Conservation (phyloP, 2,113 vertebrate species). For the Tachysurus vachellii region DNA sequence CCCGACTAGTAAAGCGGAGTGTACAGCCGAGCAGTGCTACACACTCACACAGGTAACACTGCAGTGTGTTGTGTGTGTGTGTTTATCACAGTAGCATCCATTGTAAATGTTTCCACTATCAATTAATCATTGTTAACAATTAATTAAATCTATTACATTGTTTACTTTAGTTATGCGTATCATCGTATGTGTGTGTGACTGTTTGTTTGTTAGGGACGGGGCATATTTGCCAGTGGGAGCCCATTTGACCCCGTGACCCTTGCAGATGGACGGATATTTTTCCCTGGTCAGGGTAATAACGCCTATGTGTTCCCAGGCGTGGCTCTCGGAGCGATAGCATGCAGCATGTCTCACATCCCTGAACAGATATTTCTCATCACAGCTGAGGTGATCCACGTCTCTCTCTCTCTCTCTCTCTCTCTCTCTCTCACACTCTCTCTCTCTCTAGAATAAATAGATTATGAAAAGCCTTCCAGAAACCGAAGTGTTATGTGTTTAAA, state of each 20-base stretch:
- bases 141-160: neutral
- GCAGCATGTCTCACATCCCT: conserved; percentile 78
- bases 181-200: conserved; percentile 15
- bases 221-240: conserved; percentile 95
- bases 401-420: neutral
- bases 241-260: conserved; percentile 92
- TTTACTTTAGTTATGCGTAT: neutral
- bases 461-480: too few relatives aligned
- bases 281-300: conserved; percentile 96
- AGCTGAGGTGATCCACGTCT: conserved; percentile 81
- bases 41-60: conserved; percentile 81
- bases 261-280: conserved; percentile 79
- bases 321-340: conserved; percentile 83
- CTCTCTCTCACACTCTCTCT: neutral
- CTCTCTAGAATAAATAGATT: too few relatives aligned
- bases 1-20: conserved; percentile 97
- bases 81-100: neutral
- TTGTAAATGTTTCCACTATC: too few relatives aligned
- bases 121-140: neutral
- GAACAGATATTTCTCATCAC: conserved; percentile 88
- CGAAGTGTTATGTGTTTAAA: neutral
- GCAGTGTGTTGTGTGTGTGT: neutral
- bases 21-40: conserved; percentile 96
- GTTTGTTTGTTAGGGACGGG: conserved; percentile 76
- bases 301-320: conserved; percentile 96